These are phyloP conservation scores for Bombus turneri DNA, from an alignment of 1,140 invertebrate species.

Conservation along the genomic window DNA sequence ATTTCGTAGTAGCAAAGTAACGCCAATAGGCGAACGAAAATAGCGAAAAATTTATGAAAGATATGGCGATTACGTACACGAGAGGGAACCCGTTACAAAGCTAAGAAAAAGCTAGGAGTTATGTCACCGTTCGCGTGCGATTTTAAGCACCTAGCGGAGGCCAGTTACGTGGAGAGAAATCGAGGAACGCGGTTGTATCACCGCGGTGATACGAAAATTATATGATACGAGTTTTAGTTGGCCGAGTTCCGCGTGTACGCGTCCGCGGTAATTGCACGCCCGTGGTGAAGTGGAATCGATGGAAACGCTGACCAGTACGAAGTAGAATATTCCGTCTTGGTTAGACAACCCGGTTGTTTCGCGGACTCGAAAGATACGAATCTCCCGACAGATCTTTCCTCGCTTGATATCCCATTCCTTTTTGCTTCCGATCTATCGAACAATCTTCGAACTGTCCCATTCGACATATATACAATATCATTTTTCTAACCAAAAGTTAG, in stretches of 20 bases:
- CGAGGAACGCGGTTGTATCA: slow-evolving; percentile 41
- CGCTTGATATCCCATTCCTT: too few relatives aligned
- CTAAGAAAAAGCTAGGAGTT: slow-evolving; percentile 5
- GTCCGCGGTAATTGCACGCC: neutral
- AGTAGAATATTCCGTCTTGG: slow-evolving; percentile 25
- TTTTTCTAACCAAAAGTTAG: too few relatives aligned
- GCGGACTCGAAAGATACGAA: neutral
- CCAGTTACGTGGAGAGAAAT: slow-evolving; percentile 46
- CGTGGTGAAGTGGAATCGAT: neutral
- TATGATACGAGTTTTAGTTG: slow-evolving; percentile 22
- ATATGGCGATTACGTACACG: slow-evolving; percentile 3
- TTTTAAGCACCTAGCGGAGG: slow-evolving; percentile 17
- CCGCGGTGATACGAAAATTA: slow-evolving; percentile 44
- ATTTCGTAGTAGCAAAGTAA: neutral
- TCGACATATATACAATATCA: neutral
- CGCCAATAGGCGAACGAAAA: neutral
- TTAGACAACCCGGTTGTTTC: neutral
- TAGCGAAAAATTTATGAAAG: neutral
- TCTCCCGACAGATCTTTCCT: neutral
- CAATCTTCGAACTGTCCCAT: neutral
- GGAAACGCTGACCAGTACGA: neutral
- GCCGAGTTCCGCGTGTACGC: slow-evolving; percentile 24
- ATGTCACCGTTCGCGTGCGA: slow-evolving; percentile 40
- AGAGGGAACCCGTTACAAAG: slow-evolving; percentile 5
- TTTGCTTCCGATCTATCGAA: neutral